Percentiles rank a stretch among this genome's conserved stretches.
Evolutionary conservation across 2,888 invertebrate species (phyloP).

Genomic region (Charanyca ferruginea): DNA sequence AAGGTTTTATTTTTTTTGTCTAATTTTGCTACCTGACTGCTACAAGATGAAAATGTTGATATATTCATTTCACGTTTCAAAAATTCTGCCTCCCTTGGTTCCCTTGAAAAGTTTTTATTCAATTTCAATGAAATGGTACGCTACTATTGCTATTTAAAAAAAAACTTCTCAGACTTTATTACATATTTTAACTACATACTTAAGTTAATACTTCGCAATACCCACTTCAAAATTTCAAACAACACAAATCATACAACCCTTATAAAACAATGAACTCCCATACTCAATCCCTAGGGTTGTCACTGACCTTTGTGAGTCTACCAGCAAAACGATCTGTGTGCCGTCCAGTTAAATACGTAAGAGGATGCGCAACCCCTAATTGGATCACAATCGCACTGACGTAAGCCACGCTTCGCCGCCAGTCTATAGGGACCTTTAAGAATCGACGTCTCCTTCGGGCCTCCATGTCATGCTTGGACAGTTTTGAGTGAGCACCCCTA

Average conservation of each 20-base stretch:
- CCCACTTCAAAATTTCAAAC: conserved; percentile 3
- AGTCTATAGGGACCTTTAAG: conserved; percentile 72
- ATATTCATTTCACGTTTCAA: too few species aligned
- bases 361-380: conserved; percentile 87
- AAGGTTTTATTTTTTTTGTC: neutral
- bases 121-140: too few species aligned
- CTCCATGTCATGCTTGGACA: conserved; percentile 73
- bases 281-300: conserved; percentile 60
- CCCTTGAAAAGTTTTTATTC: too few species aligned
- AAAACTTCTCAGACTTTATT: too few species aligned
- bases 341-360: conserved; percentile 87
- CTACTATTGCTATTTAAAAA: too few species aligned
- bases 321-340: conserved; percentile 77
- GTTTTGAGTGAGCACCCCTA: conserved; percentile 69
- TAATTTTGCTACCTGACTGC: neutral
- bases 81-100: too few species aligned
- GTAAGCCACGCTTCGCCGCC: conserved; percentile 79
- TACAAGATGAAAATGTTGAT: neutral
- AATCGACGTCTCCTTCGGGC: conserved; percentile 74
- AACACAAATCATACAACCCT: conserved; percentile 45
- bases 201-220: neutral
- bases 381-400: conserved; percentile 87
- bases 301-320: conserved; percentile 67
- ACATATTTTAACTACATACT: too few species aligned
- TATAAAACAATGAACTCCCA: conserved; percentile 64